Base-by-base conservation (phyloP, 2,797 vertebrate species). In the Erpetoichthys calabaricus region DNA sequence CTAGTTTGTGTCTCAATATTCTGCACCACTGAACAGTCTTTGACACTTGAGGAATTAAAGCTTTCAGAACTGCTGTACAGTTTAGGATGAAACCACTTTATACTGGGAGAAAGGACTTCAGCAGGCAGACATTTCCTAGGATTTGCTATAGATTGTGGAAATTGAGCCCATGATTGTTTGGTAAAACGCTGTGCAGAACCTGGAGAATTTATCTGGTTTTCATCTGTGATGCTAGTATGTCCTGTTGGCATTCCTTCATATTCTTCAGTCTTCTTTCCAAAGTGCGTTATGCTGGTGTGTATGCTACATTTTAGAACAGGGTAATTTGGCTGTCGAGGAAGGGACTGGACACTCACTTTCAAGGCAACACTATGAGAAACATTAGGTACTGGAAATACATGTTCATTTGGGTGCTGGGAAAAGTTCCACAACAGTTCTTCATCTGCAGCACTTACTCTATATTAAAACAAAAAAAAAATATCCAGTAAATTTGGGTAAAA, bases 311-410 rank as follows among this genome's bases (percentile, higher is more conserved):
- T 89, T 67, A 98, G 62, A 63, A 88, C 82, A 4, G 96, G 96
- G 67, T 97, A 98, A 73, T 85, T 91, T 6, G 95, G 94, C 62
- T 98, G 95, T 73, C 95, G 87, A 55, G 96, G 96, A 64, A 99
- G 78, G 5, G 96, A 98, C 82, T 98, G 94, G 58, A 99, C 95
- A 0, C 85, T 91, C 66, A 99, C 91, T 79, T 90, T 94, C 81
- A 99, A 88, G 60, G 95, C 93, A 64, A 97, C 89, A 3, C 86
- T 97, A 77, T 96, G 92, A 65, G 96, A 97, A 45, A 98, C 89
- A 7, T 91, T 95, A 57, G 96, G 93, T 65, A 98, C 80, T 7
- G 96, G 95, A 73, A 99, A 99, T 67, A 97, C 84, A 50, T 99
- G 96, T 68, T 96, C 96, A 6, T 81, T 91, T 47, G 94, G 94